Evolutionary conservation across 2,888 invertebrate species (phyloP), one percentile per base, ranked within the genome.

Genomic region (Anticlea derivata): DNA sequence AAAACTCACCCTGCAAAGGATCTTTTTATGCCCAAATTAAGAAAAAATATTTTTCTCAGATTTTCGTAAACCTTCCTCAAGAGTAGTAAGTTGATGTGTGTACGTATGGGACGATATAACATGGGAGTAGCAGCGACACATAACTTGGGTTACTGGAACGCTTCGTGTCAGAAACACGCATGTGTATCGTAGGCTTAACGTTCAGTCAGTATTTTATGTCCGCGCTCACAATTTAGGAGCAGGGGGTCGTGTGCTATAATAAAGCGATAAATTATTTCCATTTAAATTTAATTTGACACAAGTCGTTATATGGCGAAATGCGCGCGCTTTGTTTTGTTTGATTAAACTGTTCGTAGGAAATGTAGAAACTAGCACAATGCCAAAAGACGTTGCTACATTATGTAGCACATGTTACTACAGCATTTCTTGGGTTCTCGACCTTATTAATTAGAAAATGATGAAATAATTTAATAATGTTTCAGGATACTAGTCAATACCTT

Each of bases 281-380:
- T 86, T 88, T 83, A 84, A 88, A 87, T 86, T 88, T 86, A 88
- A 88, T 88, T 87, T 88, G 88, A 85, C 87, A 83, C 80, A 76
- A 70, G 75, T 77, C 78, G 79, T 81, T 83, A 80, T 84, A 79
- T 75, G 74, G 70, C 68, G 70, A 74, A 79, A 75, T 77, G 78
- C 70, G 72, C 61, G 68, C 66, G 70, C 69, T 63, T 78, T 78
- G 77, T 81, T 83, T 80, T 80, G 80, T 83, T 80, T 83, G 83
- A 84, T 86, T 84, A 83, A 83, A 83, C 63, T 73, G 73, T 63
- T 63, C 61, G 65, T 58, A 66, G 65, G 61, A 73, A 72, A 78
- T 80, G 78, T 76, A 66, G 73, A 66, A 56, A 60, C 58, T 62
- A 62, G 49, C 26, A 22, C 24, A 46, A 50, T 51, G 48, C 40